Percentiles rank a stretch among this genome's conserved stretches.
These are phyloP conservation scores for Diorhabda carinulata DNA, from an alignment of 1,140 invertebrate genomes.

Conservation along the genomic window DNA sequence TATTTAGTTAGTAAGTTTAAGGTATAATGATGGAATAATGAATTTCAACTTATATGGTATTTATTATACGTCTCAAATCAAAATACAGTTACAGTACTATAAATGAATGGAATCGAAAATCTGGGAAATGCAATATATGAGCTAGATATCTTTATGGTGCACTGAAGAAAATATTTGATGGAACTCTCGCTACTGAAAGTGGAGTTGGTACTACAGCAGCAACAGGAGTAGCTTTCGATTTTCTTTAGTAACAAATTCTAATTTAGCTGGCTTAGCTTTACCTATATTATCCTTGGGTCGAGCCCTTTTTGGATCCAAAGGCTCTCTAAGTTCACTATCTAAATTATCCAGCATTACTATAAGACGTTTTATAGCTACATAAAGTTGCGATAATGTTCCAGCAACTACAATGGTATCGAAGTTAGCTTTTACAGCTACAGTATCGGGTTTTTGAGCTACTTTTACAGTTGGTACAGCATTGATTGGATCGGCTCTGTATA, in stretches of 20 bases:
- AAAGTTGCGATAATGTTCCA: conserved; percentile 32
- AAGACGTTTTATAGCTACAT: not conserved
- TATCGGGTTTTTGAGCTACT: conserved; percentile 57
- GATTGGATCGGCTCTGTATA: conserved; percentile 60
- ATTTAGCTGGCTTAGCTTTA: not conserved
- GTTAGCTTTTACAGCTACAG: conserved; percentile 65
- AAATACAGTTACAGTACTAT: conserved; percentile 13
- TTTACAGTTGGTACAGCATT: conserved; percentile 55
- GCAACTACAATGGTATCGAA: conserved; percentile 53
- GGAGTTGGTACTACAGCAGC: not conserved
- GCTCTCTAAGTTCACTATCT: not conserved
- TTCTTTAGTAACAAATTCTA: not conserved
- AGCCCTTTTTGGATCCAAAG: not conserved
- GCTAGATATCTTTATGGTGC: not conserved
- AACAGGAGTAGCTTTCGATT: conserved; percentile 1
- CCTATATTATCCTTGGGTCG: conserved; percentile 12
- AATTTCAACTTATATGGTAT: too few relatives aligned
- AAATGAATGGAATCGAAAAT: conserved; percentile 1
- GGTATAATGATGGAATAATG: too few relatives aligned
- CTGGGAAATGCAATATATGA: not conserved
- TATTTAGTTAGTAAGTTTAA: too few relatives aligned
- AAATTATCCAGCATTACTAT: not conserved
- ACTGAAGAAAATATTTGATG: conserved; percentile 1
- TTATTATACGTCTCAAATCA: not conserved
- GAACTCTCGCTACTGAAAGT: conserved; percentile 9